Evolutionary conservation across 2,113 vertebrate genomes (phyloP).

Genomic region (Nyctereutes procyonoides): DNA sequence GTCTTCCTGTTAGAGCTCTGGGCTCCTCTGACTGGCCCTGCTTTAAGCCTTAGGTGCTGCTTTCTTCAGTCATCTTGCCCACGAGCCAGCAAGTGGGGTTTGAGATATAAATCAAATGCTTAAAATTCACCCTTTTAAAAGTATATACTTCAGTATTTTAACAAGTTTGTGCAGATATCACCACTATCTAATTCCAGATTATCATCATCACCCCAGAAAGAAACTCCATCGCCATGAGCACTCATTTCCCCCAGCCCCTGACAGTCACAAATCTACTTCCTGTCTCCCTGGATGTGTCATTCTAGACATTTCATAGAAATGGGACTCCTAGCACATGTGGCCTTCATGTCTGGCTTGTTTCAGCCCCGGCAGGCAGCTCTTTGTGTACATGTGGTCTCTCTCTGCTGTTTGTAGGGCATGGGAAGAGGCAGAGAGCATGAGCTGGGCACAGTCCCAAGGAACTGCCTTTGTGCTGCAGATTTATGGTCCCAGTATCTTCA

Average conservation of each 20-base stretch:
- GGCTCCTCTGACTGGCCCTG: not conserved
- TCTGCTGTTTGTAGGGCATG: not conserved
- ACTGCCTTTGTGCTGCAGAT: not conserved
- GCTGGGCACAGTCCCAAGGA: not conserved
- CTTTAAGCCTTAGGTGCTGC: not conserved
- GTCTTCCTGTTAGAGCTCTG: not conserved
- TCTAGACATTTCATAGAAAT: not conserved
- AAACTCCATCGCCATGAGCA: not conserved
- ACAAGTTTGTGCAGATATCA: not conserved
- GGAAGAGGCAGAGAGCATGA: not conserved
- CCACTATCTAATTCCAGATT: constrained; percentile 19
- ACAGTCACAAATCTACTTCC: not conserved
- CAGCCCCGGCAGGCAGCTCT: not conserved
- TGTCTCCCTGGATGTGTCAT: not conserved
- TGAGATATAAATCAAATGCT: not conserved
- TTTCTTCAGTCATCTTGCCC: constrained; percentile 28
- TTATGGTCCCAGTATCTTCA: not conserved
- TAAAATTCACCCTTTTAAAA: constrained; percentile 37
- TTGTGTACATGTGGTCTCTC: not conserved
- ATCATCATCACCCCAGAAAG: not conserved
- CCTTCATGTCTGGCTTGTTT: not conserved
- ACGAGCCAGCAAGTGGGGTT: not conserved
- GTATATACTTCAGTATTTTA: not conserved
- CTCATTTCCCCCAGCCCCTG: not conserved
- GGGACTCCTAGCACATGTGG: not conserved